A percentile compares a stretch with the other conserved stretches of the same genome.
Evolutionary conservation across 2,113 vertebrate genomes (phyloP).

Genomic region (Corydoras sp.): DNA sequence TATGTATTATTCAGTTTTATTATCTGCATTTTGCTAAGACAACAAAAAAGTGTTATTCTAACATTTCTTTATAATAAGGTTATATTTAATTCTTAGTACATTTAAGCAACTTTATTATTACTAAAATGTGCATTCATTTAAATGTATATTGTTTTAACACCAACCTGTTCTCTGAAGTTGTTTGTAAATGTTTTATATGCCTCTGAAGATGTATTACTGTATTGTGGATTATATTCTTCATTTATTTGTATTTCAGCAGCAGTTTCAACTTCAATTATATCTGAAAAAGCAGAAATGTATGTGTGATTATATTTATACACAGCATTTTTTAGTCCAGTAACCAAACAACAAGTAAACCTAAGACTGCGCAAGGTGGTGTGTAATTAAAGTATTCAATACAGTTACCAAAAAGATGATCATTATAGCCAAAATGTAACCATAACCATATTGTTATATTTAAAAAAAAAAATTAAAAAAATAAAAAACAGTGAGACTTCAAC

Average conservation of each 20-base stretch:
- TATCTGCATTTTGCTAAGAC: too few species aligned
- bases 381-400: too few species aligned
- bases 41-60: too few species aligned
- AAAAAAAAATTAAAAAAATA: too few species aligned
- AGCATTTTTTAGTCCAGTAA: too few species aligned
- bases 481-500: neutral
- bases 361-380: too few species aligned
- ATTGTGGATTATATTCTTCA: neutral
- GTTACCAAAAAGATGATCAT: neutral
- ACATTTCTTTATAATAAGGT: too few species aligned
- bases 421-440: neutral
- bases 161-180: constrained; percentile 8
- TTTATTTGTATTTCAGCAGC: constrained; percentile 20
- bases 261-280: constrained; percentile 11
- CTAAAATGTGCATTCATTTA: neutral
- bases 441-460: neutral
- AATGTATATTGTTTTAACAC: neutral
- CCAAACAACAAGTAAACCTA: neutral
- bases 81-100: too few species aligned
- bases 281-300: constrained; percentile 17
- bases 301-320: too few species aligned
- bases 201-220: neutral
- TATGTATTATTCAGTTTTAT: neutral
- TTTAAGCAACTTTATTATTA: neutral
- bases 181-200: constrained; percentile 3